phyloP scores from a whole-genome alignment of 2,113 vertebrate genomes.

The Furnarius figulus region DNA sequence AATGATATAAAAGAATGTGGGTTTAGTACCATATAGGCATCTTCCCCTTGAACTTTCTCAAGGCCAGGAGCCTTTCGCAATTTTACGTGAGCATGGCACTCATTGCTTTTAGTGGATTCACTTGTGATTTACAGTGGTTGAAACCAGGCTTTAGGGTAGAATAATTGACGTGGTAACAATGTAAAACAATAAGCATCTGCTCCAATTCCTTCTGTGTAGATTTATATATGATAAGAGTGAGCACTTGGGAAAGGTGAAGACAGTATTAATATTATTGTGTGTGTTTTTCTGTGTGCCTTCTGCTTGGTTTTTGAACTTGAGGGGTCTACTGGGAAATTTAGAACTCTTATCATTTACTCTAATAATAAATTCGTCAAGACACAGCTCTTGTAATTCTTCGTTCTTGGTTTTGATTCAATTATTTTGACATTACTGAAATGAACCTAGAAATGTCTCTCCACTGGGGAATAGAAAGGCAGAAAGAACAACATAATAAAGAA shows the following conservation, averaged over 20 bases:
- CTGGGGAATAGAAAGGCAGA: constrained; percentile 46
- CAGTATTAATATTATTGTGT: constrained; percentile 5
- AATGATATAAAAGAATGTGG: neutral
- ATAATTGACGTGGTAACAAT: neutral
- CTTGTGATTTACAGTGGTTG: neutral
- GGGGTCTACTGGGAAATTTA: constrained; percentile 46
- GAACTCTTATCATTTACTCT: constrained; percentile 62
- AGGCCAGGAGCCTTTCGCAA: neutral
- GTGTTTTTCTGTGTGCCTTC: neutral
- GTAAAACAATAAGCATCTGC: constrained; percentile 6
- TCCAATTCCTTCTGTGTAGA: neutral
- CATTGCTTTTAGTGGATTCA: neutral
- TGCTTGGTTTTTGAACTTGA: constrained; percentile 29
- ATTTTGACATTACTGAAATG: constrained; percentile 73
- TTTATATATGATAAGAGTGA: constrained; percentile 18
- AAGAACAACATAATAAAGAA: constrained; percentile 46
- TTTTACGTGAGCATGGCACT: neutral
- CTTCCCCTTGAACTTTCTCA: neutral
- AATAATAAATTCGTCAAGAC: constrained; percentile 56
- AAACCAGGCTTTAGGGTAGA: neutral
- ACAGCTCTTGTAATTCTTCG: constrained; percentile 13
- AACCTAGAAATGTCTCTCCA: constrained; percentile 61
- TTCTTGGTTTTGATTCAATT: constrained; percentile 66
- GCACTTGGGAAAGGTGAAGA: neutral
- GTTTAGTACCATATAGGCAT: neutral